Evolutionary conservation across 2,888 invertebrate genomes (phyloP).

Genomic region (Apoderus coryli): DNA sequence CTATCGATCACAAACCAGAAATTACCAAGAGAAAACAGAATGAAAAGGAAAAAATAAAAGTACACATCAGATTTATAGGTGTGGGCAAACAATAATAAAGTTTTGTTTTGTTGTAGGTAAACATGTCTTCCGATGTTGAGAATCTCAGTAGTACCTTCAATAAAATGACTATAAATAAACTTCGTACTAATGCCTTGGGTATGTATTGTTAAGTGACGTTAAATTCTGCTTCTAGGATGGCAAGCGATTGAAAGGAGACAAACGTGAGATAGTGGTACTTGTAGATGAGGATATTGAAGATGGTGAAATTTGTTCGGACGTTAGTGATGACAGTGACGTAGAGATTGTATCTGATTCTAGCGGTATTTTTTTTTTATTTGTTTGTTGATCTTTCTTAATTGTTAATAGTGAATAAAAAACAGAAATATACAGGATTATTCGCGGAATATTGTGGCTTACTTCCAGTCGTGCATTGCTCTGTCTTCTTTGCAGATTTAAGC

Average conservation of each 20-base stretch:
- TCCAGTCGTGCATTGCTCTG: too few relatives aligned
- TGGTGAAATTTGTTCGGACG: conserved; percentile 8
- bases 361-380: too few relatives aligned
- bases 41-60: conserved; percentile 20
- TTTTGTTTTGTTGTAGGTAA: conserved; percentile 28
- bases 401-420: too few relatives aligned
- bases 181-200: conserved; percentile 39
- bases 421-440: too few relatives aligned
- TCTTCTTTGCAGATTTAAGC: conserved; percentile 49
- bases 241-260: conserved; percentile 19
- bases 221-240: conserved; percentile 29
- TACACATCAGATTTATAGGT: too few relatives aligned
- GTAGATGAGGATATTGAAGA: neutral
- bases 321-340: conserved; percentile 22
- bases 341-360: conserved; percentile 39
- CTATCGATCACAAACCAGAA: conserved; percentile 3
- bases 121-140: conserved; percentile 30
- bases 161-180: conserved; percentile 35
- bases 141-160: conserved; percentile 29
- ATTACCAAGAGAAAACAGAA: neutral
- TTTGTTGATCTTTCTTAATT: conserved; percentile 9
- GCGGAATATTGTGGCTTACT: too few relatives aligned
- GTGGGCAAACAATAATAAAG: conserved; percentile 12
- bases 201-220: conserved; percentile 31
- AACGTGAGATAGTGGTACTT: neutral